A percentile compares a stretch with the other conserved stretches of the same genome.
phyloP scores from a whole-genome alignment of 2,888 invertebrate genomes.

The Drosophila mimica region DNA sequence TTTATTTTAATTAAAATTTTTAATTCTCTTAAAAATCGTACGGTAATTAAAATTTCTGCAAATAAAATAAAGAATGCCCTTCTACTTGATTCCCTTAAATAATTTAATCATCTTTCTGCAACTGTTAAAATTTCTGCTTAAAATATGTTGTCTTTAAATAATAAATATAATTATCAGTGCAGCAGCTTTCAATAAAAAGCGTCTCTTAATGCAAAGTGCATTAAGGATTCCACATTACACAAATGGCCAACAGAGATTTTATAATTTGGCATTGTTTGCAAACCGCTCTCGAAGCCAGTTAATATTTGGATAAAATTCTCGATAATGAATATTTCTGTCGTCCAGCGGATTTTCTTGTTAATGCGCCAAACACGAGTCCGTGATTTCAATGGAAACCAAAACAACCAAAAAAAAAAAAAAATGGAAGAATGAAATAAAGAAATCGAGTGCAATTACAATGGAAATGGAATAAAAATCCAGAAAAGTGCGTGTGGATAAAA shows the following conservation, averaged over 20 bases:
- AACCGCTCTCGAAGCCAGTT: not conserved
- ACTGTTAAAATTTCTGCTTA: not conserved
- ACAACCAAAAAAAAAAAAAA: conserved; percentile 3
- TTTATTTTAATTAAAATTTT: too few species aligned
- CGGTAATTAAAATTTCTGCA: not conserved
- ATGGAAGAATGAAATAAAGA: conserved; percentile 14
- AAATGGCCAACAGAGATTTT: conserved; percentile 39
- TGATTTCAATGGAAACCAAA: conserved; percentile 33
- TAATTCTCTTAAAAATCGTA: not conserved
- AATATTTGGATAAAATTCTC: conserved; percentile 9
- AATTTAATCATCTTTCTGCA: not conserved
- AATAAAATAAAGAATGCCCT: not conserved
- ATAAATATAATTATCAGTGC: conserved; percentile 41
- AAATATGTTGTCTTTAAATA: conserved; percentile 12
- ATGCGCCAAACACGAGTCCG: conserved; percentile 48
- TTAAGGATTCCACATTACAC: conserved; percentile 29
- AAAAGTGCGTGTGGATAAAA: conserved; percentile 3
- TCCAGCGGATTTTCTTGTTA: conserved; percentile 48
- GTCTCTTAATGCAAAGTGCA: conserved; percentile 15
- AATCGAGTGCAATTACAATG: conserved; percentile 17
- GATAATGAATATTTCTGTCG: conserved; percentile 35
- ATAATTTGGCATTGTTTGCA: conserved; percentile 43
- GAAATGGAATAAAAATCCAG: not conserved
- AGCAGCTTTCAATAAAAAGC: conserved; percentile 30
- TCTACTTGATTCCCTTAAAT: not conserved